Evolutionary conservation across 2,888 invertebrate genomes (phyloP).

Genomic region (Criorhina ranunculi): DNA sequence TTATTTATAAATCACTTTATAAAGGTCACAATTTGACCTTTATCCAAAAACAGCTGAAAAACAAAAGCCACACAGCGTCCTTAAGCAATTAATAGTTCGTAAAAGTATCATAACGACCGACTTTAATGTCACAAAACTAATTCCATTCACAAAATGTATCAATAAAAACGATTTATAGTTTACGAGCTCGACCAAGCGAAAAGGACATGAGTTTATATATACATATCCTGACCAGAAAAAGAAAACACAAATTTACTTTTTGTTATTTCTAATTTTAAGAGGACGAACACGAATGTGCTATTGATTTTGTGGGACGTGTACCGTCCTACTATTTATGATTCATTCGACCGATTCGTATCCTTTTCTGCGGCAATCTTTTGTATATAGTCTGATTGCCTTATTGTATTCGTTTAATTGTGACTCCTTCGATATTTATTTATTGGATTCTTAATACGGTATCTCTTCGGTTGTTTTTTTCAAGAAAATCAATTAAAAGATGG

Average conservation of each 20-base stretch:
- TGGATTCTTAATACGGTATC: constrained; percentile 23
- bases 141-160: constrained; percentile 52
- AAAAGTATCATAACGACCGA: constrained; percentile 56
- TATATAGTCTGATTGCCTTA: constrained; percentile 9
- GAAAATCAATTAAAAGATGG: constrained; percentile 52
- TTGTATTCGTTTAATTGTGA: constrained; percentile 36
- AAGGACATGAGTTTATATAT: constrained; percentile 17
- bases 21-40: constrained; percentile 12
- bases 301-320: background rate
- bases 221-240: background rate
- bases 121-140: constrained; percentile 36
- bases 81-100: constrained; percentile 54
- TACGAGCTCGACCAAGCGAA: constrained; percentile 4
- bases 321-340: constrained; percentile 4
- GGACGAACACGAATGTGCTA: constrained; percentile 5
- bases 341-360: constrained; percentile 23
- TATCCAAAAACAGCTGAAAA: background rate
- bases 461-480: background rate
- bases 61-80: constrained; percentile 28
- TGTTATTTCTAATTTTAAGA: constrained; percentile 18
- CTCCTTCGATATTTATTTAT: constrained; percentile 31
- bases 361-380: constrained; percentile 25
- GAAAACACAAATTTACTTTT: background rate
- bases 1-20: background rate
- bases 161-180: constrained; percentile 23